Evolutionary conservation across 1,140 invertebrate genomes (phyloP).

Genomic region (Mylabris phalerata): DNA sequence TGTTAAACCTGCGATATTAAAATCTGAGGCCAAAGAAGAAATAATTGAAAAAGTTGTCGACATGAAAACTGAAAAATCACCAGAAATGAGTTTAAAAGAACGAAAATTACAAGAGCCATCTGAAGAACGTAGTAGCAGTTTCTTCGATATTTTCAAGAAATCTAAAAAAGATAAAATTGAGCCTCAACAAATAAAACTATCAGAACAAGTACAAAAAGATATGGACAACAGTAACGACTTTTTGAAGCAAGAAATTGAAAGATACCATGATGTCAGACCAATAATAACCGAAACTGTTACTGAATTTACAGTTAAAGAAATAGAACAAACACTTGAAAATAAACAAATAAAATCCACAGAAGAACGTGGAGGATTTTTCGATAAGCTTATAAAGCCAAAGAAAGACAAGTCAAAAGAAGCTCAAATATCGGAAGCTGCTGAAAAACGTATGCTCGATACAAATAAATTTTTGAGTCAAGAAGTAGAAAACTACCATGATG

Average conservation of each 20-base stretch:
- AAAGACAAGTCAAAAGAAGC: conserved; percentile 4
- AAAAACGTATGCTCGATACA: conserved; percentile 11
- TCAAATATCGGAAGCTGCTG: neutral
- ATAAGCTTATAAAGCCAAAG: conserved; percentile 15
- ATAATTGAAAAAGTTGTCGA: neutral
- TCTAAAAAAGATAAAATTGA: conserved; percentile 25
- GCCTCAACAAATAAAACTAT: conserved; percentile 1
- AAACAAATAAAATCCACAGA: conserved; percentile 6
- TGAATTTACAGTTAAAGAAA: conserved; percentile 3
- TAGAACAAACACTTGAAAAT: conserved; percentile 1
- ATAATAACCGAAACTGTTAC: neutral
- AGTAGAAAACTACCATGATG: conserved; percentile 20
- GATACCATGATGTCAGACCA: conserved; percentile 24
- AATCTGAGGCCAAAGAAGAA: conserved; percentile 2
- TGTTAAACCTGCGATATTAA: neutral
- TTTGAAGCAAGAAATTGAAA: conserved; percentile 22
- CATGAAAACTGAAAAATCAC: neutral
- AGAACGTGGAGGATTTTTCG: conserved; percentile 1
- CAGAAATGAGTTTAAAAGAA: neutral
- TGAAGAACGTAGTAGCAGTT: conserved; percentile 6
- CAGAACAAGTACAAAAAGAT: conserved; percentile 9
- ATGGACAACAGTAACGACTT: conserved; percentile 16
- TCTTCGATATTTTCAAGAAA: conserved; percentile 22
- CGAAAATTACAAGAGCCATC: neutral
- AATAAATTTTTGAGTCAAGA: conserved; percentile 17